Conservation (phyloP, 2,113 vertebrate genomes). For the Epinephelus moara region DNA sequence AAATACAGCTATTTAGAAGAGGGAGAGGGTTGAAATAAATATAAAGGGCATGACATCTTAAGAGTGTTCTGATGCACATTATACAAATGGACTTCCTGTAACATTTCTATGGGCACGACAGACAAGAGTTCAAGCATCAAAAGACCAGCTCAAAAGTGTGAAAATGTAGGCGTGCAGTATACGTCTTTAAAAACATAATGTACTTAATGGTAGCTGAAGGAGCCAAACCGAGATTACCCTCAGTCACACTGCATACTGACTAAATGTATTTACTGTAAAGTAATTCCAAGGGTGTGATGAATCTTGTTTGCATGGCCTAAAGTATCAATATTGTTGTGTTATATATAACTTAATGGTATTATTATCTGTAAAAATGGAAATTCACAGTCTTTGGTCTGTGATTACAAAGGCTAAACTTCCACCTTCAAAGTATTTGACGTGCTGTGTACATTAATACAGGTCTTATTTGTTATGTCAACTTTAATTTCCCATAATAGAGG, state of each 20-base stretch:
- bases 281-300: neutral
- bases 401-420: neutral
- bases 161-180: neutral
- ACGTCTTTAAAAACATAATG: neutral
- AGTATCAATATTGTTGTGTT: neutral
- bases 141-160: neutral
- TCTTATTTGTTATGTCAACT: neutral
- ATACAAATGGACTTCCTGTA: neutral
- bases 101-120: neutral
- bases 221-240: neutral
- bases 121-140: neutral
- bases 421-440: neutral
- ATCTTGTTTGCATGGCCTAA: neutral
- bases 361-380: neutral
- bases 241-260: neutral
- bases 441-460: neutral
- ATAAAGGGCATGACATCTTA: conserved; percentile 8
- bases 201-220: neutral
- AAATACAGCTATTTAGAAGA: neutral
- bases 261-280: neutral
- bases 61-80: conserved; percentile 10
- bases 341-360: neutral
- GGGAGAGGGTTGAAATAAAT: conserved; percentile 12
- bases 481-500: neutral
- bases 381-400: neutral